These are phyloP conservation scores for Sciurus carolinensis DNA, from an alignment of 2,797 vertebrate species.

Conservation along the genomic window DNA sequence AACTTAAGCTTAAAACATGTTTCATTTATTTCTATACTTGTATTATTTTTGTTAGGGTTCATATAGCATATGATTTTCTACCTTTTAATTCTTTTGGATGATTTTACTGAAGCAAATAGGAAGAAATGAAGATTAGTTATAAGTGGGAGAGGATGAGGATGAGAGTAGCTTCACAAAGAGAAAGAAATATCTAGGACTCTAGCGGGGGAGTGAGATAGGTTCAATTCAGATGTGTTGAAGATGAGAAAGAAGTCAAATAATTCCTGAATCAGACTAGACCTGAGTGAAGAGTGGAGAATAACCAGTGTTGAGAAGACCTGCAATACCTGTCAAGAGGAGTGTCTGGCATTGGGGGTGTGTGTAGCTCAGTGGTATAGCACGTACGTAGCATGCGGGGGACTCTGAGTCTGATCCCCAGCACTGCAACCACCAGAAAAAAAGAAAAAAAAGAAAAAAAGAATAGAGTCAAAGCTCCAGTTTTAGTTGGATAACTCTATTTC, in stretches of 20 bases:
- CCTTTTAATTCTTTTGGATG: not conserved
- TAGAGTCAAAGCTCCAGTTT: not conserved
- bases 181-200: not conserved
- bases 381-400: not conserved
- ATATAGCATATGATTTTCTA: slow-evolving; percentile 2
- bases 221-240: not conserved
- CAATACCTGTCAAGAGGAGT: not conserved
- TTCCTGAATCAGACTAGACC: not conserved
- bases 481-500: too few species aligned
- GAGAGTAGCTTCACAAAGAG: not conserved
- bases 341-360: too few species aligned
- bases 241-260: slow-evolving; percentile 31
- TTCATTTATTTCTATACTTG: slow-evolving; percentile 44
- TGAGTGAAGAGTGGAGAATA: not conserved
- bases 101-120: not conserved
- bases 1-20: slow-evolving; percentile 24
- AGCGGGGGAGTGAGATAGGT: not conserved
- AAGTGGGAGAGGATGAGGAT: not conserved
- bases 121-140: not conserved
- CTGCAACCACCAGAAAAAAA: too few species aligned
- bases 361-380: not conserved
- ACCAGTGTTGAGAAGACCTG: not conserved
- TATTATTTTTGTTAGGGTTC: slow-evolving; percentile 61
- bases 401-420: not conserved
- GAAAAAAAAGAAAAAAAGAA: not conserved